Evolutionary conservation across 2,113 vertebrate genomes (phyloP).

Genomic region (Bos javanicus): DNA sequence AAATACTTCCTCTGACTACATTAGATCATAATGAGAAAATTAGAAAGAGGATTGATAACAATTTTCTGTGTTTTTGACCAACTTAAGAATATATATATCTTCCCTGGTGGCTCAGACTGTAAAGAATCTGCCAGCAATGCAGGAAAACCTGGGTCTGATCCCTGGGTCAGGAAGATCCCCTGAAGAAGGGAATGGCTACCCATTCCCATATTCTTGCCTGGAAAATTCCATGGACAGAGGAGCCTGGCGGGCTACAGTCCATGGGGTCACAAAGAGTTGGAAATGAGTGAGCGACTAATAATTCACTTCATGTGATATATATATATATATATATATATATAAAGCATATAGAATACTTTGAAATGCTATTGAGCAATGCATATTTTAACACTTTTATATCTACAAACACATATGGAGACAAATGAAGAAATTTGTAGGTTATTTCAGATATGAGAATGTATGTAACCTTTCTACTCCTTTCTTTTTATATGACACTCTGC

Average conservation of each 20-base stretch:
- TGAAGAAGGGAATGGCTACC: not conserved
- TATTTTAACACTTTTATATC: not conserved
- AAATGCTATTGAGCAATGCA: not conserved
- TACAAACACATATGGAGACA: not conserved
- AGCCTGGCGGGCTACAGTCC: not conserved
- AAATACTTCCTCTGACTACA: not conserved
- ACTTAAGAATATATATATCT: not conserved
- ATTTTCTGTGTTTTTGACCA: not conserved
- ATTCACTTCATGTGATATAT: not conserved
- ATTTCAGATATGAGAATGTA: not conserved
- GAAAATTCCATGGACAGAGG: not conserved
- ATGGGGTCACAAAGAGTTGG: not conserved
- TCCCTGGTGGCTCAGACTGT: not conserved
- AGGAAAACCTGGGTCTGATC: not conserved
- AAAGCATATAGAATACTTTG: not conserved
- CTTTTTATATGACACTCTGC: not conserved
- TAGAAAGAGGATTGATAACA: not conserved
- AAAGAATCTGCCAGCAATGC: not conserved
- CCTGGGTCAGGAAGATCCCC: not conserved
- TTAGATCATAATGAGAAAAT: not conserved
- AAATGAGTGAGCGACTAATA: not conserved
- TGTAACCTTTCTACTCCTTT: not conserved
- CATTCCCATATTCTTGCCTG: not conserved
- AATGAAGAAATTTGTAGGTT: not conserved
- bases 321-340: too few species aligned